Conservation (phyloP, 64 coral and sea anemone genomes). For the Anthopleura sola region DNA sequence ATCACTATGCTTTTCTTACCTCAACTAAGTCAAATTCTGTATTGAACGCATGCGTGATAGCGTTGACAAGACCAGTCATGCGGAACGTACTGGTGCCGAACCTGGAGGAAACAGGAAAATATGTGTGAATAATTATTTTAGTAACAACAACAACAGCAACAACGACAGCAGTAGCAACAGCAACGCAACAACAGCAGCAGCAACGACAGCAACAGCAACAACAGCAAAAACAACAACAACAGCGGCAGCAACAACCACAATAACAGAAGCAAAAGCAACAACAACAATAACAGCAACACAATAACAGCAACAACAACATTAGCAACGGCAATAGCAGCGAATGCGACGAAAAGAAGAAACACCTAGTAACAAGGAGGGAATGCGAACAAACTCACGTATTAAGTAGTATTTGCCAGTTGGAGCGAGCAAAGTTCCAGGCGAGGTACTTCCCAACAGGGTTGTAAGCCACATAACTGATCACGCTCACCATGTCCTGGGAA, state of each 20-base stretch:
- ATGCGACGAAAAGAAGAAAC: not conserved
- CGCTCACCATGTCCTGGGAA: slow-evolving; percentile 67
- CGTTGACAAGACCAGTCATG: slow-evolving; percentile 57
- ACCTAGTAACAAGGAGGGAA: not conserved
- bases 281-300: not conserved
- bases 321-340: not conserved
- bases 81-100: slow-evolving; percentile 92
- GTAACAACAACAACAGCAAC: not conserved
- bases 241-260: not conserved
- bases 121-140: too few species aligned
- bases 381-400: not conserved
- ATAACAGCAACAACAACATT: not conserved
- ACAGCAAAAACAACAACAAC: not conserved
- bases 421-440: slow-evolving; percentile 79
- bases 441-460: slow-evolving; percentile 78
- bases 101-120: slow-evolving; percentile 1
- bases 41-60: slow-evolving; percentile 60
- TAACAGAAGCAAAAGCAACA: too few species aligned
- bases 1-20: slow-evolving; percentile 14
- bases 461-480: slow-evolving; percentile 49
- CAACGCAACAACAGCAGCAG: not conserved
- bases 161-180: not conserved
- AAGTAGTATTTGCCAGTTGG: slow-evolving; percentile 10
- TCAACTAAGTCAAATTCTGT: slow-evolving; percentile 66
- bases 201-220: not conserved